Evolutionary conservation across 2,797 vertebrate genomes (phyloP).

Genomic region (Pantherophis vulpinus): DNA sequence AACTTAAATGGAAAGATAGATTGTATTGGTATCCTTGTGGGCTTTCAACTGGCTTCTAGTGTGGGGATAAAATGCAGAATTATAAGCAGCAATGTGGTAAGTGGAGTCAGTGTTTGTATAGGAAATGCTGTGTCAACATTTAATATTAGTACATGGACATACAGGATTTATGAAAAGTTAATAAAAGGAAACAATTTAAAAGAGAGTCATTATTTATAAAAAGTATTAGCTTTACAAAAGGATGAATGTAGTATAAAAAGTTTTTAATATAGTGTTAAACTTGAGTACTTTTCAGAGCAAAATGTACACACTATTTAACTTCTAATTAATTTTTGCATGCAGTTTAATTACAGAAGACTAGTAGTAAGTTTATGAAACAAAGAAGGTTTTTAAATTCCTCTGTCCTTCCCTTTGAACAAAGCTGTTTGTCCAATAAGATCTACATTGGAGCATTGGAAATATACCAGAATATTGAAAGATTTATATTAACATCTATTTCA

Average conservation of each 20-base stretch:
- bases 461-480: not conserved
- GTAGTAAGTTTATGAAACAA: slow-evolving; percentile 25
- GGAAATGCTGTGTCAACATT: not conserved
- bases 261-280: not conserved
- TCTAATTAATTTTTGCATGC: not conserved
- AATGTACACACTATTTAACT: not conserved
- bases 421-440: slow-evolving; percentile 1
- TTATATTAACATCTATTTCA: not conserved
- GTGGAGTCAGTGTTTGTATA: not conserved
- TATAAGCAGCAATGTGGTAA: not conserved
- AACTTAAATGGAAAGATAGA: not conserved
- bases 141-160: not conserved
- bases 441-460: slow-evolving; percentile 1
- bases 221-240: not conserved
- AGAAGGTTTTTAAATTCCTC: not conserved
- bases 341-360: slow-evolving; percentile 23
- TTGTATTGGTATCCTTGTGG: not conserved
- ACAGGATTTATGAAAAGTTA: not conserved
- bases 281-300: not conserved
- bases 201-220: not conserved
- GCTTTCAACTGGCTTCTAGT: not conserved
- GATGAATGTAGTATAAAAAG: slow-evolving; percentile 4
- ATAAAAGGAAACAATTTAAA: slow-evolving; percentile 21
- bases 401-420: not conserved
- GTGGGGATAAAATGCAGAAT: not conserved